Conservation (phyloP, 2,888 invertebrate genomes). For the Andricus curvator region DNA sequence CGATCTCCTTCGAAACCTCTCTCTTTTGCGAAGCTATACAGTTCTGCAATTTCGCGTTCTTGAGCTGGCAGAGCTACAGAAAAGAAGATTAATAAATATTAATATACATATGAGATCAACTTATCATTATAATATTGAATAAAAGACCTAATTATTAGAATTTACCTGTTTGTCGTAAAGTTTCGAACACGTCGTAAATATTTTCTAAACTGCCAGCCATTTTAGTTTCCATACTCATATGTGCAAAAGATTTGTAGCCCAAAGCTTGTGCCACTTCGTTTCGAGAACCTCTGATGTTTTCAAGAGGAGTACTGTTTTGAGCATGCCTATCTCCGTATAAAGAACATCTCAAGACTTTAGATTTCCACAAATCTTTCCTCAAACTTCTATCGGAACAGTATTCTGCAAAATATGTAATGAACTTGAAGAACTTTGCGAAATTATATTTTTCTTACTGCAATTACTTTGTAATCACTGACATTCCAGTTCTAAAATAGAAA, state of each 20-base stretch:
- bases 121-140: not conserved
- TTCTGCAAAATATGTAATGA: slow-evolving; percentile 76
- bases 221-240: slow-evolving; percentile 96
- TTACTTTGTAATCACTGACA: no score
- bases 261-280: slow-evolving; percentile 86
- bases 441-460: no score
- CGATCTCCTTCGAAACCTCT: slow-evolving; percentile 68
- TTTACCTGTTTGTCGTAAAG: slow-evolving; percentile 81
- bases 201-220: slow-evolving; percentile 91
- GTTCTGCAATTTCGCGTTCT: slow-evolving; percentile 84
- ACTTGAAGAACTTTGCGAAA: not conserved
- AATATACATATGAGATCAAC: not conserved
- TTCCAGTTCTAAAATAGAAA: no score
- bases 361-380: slow-evolving; percentile 93
- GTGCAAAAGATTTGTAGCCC: slow-evolving; percentile 89
- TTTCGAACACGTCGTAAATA: slow-evolving; percentile 85
- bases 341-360: slow-evolving; percentile 86
- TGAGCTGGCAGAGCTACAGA: slow-evolving; percentile 85
- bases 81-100: not conserved
- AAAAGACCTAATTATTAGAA: slow-evolving; percentile 21
- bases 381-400: slow-evolving; percentile 89
- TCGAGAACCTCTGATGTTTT: slow-evolving; percentile 87
- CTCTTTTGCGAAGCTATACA: slow-evolving; percentile 84
- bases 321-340: slow-evolving; percentile 82
- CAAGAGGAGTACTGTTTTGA: slow-evolving; percentile 87